Conservation (phyloP, 1,140 invertebrate species). For the Belonocnema kinseyi region DNA sequence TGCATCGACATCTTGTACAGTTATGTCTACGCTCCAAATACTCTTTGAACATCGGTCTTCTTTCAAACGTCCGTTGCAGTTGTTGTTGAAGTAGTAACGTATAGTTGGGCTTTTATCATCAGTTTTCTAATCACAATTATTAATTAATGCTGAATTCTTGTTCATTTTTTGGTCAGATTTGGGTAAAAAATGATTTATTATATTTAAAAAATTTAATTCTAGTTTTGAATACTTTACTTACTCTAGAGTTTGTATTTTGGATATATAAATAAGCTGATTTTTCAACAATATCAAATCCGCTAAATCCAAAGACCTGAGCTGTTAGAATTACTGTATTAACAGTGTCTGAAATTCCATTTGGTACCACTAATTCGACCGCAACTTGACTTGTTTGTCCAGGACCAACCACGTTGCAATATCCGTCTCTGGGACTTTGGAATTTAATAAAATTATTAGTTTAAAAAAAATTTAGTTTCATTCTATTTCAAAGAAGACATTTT, state of each 20-base stretch:
- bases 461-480: too few relatives aligned
- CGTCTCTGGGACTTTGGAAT: not conserved
- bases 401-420: conserved; percentile 56
- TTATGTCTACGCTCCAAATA: conserved; percentile 79
- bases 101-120: conserved; percentile 73
- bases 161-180: not conserved
- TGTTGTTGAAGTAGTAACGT: conserved; percentile 76
- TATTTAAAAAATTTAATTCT: not conserved
- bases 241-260: conserved; percentile 47
- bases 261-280: conserved; percentile 75
- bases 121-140: conserved; percentile 38
- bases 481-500: too few relatives aligned
- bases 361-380: conserved; percentile 75
- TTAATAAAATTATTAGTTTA: not conserved
- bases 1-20: conserved; percentile 76
- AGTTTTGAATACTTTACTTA: conserved; percentile 45
- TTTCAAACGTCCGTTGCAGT: conserved; percentile 72
- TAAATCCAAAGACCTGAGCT: conserved; percentile 57
- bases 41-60: conserved; percentile 74
- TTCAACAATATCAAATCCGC: conserved; percentile 40
- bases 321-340: conserved; percentile 78
- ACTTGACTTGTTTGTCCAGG: conserved; percentile 76
- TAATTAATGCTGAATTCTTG: conserved; percentile 6
- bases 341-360: conserved; percentile 69
- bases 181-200: not conserved